Conservation (phyloP, 2,797 vertebrate genomes). For the Molossus alvarezi region DNA sequence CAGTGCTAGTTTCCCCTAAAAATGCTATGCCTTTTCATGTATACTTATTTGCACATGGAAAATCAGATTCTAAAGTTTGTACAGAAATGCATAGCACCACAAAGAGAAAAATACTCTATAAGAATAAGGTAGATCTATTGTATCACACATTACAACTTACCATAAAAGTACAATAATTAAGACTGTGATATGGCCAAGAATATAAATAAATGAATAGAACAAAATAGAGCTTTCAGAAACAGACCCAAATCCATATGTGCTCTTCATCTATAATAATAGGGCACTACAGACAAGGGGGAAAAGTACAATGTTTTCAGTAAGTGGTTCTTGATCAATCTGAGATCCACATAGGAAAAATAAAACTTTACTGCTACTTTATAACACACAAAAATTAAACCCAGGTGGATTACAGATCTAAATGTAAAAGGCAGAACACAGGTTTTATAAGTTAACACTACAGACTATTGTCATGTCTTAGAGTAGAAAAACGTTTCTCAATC, state of each 20-base stretch:
- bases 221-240: background rate
- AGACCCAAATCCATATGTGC: background rate
- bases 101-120: conserved; percentile 18
- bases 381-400: background rate
- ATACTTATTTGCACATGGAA: background rate
- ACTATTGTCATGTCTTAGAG: background rate
- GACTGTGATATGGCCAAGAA: background rate
- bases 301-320: background rate
- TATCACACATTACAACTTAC: background rate
- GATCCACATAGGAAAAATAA: background rate
- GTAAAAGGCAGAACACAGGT: background rate
- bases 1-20: background rate
- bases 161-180: background rate
- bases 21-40: background rate
- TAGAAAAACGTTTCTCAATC: background rate
- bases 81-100: background rate
- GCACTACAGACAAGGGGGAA: background rate
- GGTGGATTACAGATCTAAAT: background rate
- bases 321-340: background rate
- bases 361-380: background rate
- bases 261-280: background rate
- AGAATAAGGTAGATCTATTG: background rate
- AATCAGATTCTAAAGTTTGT: conserved; percentile 25
- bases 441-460: background rate
- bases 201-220: background rate